Evolutionary conservation across 2,113 vertebrate species (phyloP).

Genomic region (Petrocephalus zakoni): DNA sequence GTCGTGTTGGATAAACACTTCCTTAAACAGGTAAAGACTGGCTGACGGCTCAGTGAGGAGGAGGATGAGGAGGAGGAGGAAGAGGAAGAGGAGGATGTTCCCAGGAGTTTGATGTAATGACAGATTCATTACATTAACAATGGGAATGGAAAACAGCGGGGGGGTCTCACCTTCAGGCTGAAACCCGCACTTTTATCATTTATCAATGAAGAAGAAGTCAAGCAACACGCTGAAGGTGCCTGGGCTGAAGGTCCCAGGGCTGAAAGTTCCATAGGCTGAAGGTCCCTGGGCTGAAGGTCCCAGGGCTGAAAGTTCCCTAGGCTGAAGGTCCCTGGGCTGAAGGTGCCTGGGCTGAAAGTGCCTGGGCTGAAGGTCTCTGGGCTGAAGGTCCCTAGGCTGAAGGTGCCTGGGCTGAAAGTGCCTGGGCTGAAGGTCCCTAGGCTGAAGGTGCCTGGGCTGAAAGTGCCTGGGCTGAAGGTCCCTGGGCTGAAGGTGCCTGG

Average conservation of each 20-base stretch:
- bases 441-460: too few species aligned
- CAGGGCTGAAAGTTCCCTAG: neutral
- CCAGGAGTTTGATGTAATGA: neutral
- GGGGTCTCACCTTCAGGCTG: neutral
- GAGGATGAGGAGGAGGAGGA: neutral
- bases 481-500: neutral
- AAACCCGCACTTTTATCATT: neutral
- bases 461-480: neutral
- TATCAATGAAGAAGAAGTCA: neutral
- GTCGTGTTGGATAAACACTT: neutral
- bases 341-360: too few species aligned
- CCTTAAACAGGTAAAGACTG: neutral
- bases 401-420: neutral
- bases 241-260: too few species aligned
- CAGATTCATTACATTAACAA: neutral
- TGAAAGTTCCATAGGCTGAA: too few species aligned
- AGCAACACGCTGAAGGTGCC: neutral
- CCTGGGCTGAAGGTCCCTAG: neutral
- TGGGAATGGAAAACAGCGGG: neutral
- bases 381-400: neutral
- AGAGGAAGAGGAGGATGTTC: neutral
- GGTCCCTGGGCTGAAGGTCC: neutral
- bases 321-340: too few species aligned
- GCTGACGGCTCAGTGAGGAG: neutral
- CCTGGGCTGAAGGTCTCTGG: too few species aligned